Conservation (phyloP, 2,888 invertebrate genomes). For the Nephrotoma guestfalica region DNA sequence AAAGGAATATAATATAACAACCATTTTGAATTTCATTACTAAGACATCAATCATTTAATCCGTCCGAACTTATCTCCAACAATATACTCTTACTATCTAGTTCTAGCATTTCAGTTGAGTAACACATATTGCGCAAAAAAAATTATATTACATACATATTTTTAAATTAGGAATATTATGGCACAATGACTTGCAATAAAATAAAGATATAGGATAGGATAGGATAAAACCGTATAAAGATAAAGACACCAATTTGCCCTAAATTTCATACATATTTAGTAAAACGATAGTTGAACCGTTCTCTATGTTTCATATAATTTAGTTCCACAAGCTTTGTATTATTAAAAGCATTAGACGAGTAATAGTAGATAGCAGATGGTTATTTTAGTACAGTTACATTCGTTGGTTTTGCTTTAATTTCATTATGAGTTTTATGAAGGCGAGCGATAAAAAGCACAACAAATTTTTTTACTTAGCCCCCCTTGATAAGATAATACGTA, state of each 20-base stretch:
- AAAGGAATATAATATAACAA: too few relatives aligned
- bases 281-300: neutral
- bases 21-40: too few relatives aligned
- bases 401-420: neutral
- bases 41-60: too few relatives aligned
- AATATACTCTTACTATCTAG: too few relatives aligned
- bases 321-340: neutral
- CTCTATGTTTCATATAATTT: neutral
- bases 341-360: neutral
- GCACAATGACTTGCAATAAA: neutral
- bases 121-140: neutral
- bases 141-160: neutral
- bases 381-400: neutral
- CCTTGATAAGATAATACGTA: neutral
- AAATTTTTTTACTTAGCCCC: neutral
- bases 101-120: neutral
- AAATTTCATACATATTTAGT: neutral
- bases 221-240: neutral
- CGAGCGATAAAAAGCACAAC: neutral
- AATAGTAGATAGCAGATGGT: neutral
- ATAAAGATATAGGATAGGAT: neutral
- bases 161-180: neutral
- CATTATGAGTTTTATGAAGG: neutral
- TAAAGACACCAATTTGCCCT: neutral
- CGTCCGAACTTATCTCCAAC: too few relatives aligned